Evolutionary conservation across 2,888 invertebrate species (phyloP).

Genomic region (Halocaridina rubra): DNA sequence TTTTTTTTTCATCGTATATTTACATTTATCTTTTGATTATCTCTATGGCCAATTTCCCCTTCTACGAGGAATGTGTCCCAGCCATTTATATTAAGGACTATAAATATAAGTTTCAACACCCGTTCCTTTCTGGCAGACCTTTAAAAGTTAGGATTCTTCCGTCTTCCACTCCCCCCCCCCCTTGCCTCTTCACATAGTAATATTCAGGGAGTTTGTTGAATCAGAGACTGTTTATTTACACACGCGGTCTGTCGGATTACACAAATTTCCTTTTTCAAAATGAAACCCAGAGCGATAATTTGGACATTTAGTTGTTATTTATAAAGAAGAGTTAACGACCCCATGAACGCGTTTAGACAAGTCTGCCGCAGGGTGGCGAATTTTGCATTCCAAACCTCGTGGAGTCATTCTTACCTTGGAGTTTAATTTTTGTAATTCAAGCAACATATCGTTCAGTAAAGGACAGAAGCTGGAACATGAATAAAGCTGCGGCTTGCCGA

Average conservation of each 20-base stretch:
- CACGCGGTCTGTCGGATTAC: conserved; percentile 6
- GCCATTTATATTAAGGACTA: not conserved
- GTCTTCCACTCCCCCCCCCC: not conserved
- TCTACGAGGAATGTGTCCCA: not conserved
- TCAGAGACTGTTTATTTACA: conserved; percentile 17
- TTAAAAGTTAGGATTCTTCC: not conserved
- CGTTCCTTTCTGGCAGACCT: not conserved
- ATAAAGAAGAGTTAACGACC: conserved; percentile 20
- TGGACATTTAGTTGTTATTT: conserved; percentile 22
- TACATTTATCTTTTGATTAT: not conserved
- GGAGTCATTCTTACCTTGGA: too few relatives aligned
- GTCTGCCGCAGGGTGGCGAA: too few relatives aligned
- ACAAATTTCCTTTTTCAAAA: conserved; percentile 14
- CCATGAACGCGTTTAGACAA: not conserved
- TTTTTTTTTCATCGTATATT: too few relatives aligned
- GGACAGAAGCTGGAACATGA: too few relatives aligned
- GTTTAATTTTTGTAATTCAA: too few relatives aligned
- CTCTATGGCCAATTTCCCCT: not conserved
- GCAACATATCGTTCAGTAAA: too few relatives aligned
- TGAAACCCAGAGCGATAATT: conserved; percentile 12
- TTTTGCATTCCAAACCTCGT: too few relatives aligned
- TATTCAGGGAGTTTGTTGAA: not conserved
- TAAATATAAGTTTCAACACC: too few relatives aligned
- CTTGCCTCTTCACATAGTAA: not conserved
- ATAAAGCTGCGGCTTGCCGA: not conserved